These are phyloP conservation scores for Drosophila pseudotakahashii DNA, from an alignment of 2,888 invertebrate genomes.

Conservation along the genomic window DNA sequence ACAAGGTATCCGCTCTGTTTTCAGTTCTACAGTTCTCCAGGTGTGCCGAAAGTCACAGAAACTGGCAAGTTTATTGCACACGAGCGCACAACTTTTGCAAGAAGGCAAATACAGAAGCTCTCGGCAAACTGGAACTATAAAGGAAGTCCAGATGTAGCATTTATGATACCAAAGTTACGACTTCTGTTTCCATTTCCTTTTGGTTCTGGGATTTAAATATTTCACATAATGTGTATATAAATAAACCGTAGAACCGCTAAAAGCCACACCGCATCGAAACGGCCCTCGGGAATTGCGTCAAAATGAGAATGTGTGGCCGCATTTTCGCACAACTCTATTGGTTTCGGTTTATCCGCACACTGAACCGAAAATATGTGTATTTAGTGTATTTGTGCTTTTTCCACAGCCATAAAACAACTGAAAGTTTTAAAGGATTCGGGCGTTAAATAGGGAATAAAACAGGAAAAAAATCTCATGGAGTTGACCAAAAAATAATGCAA, in stretches of 20 bases:
- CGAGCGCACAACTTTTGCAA: conserved; percentile 19
- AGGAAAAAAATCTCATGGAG: too few species aligned
- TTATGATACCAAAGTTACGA: conserved; percentile 8
- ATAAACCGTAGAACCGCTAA: conserved; percentile 61
- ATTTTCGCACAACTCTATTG: conserved; percentile 56
- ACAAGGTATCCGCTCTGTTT: conserved; percentile 26
- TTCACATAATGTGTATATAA: conserved; percentile 55
- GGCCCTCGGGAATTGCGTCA: conserved; percentile 62
- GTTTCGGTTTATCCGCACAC: conserved; percentile 34
- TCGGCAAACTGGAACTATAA: conserved; percentile 14
- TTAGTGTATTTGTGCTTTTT: background rate
- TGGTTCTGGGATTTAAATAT: conserved; percentile 65
- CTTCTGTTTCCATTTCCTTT: conserved; percentile 5
- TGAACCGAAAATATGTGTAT: conserved; percentile 9
- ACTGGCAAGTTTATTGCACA: conserved; percentile 21
- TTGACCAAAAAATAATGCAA: too few species aligned
- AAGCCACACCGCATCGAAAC: conserved; percentile 75
- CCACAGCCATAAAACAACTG: conserved; percentile 15
- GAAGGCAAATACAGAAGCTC: conserved; percentile 3
- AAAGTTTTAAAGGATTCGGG: conserved; percentile 2
- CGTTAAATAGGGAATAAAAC: conserved; percentile 19
- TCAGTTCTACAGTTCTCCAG: conserved; percentile 9
- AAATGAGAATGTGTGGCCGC: conserved; percentile 50
- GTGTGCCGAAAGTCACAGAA: conserved; percentile 14
- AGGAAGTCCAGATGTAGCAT: conserved; percentile 12